Conservation (phyloP, 2,888 invertebrate genomes). For the Pristionchus entomophagus region DNA sequence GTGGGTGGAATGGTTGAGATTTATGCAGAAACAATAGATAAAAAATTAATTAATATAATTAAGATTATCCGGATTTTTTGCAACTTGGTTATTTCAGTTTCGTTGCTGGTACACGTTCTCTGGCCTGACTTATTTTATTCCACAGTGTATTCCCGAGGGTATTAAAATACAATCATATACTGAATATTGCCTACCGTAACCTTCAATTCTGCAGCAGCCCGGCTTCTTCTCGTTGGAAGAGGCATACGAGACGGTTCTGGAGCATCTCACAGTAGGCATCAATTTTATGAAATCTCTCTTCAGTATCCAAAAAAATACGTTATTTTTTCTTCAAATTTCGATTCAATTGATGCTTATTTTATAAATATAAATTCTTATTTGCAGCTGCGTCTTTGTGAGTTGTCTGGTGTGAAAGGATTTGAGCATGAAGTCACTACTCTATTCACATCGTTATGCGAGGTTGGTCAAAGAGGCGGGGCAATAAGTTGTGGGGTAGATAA, state of each 20-base stretch:
- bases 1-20: too few relatives aligned
- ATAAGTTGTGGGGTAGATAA: too few relatives aligned
- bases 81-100: not conserved
- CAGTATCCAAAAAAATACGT: too few relatives aligned
- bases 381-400: conserved; percentile 7
- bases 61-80: too few relatives aligned
- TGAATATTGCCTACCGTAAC: not conserved
- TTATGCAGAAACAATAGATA: too few relatives aligned
- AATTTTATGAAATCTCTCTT: not conserved
- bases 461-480: too few relatives aligned
- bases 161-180: too few relatives aligned
- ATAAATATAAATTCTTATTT: not conserved
- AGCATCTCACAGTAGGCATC: conserved; percentile 6
- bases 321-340: too few relatives aligned
- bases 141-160: too few relatives aligned
- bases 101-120: not conserved
- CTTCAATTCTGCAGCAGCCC: not conserved
- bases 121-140: not conserved
- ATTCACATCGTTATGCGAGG: not conserved
- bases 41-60: too few relatives aligned
- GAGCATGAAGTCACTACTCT: not conserved
- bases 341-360: too few relatives aligned
- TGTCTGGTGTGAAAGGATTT: not conserved
- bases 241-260: not conserved
- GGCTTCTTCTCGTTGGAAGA: conserved; percentile 38